Conservation (phyloP, 2,113 vertebrate genomes). For the Phaethon lepturus region DNA sequence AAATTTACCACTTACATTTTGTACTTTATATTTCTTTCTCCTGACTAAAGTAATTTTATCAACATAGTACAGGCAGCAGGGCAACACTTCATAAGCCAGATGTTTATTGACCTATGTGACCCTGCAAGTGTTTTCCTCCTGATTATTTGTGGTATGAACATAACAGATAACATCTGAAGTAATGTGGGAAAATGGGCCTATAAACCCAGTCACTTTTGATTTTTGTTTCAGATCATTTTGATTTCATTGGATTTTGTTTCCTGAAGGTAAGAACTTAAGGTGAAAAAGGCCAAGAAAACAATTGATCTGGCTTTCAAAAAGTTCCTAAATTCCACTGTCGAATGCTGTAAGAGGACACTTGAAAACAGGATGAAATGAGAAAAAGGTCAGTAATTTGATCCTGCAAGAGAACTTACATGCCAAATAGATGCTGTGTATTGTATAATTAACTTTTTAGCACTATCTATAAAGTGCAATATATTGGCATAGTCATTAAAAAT, state of each 20-base stretch:
- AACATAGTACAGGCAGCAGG: constrained; percentile 54
- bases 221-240: constrained; percentile 43
- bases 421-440: not conserved
- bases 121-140: constrained; percentile 55
- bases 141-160: constrained; percentile 63
- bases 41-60: constrained; percentile 66
- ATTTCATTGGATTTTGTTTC: constrained; percentile 39
- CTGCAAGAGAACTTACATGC: not conserved
- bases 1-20: not conserved
- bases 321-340: not conserved
- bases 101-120: constrained; percentile 69
- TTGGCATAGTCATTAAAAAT: not conserved
- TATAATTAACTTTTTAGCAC: not conserved
- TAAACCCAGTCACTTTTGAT: constrained; percentile 47
- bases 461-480: not conserved
- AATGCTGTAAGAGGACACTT: not conserved
- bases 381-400: not conserved
- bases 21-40: constrained; percentile 40
- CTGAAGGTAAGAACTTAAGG: not conserved
- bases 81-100: constrained; percentile 69
- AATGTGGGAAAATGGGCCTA: constrained; percentile 54
- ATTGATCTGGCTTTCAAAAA: not conserved
- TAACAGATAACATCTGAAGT: constrained; percentile 73
- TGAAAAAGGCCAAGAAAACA: not conserved
- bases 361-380: not conserved